These are phyloP conservation scores for Probosciger aterrimus DNA, from an alignment of 2,113 vertebrate species.

Conservation along the genomic window DNA sequence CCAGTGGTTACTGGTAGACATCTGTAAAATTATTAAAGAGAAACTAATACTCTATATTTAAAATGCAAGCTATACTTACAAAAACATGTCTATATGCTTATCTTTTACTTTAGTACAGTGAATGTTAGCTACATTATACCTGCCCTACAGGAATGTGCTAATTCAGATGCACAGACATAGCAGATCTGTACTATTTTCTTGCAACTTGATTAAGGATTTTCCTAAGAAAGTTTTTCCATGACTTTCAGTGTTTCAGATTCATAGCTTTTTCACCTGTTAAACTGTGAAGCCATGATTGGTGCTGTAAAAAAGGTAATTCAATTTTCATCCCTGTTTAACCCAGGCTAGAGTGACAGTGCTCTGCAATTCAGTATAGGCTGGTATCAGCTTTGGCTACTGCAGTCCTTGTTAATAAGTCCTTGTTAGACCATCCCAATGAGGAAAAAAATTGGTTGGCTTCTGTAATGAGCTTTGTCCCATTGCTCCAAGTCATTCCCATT, in stretches of 20 bases:
- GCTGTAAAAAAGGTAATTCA: not conserved
- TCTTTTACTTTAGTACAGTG: not conserved
- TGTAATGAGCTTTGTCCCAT: not conserved
- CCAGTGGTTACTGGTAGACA: not conserved
- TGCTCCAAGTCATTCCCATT: not conserved
- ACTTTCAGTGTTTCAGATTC: not conserved
- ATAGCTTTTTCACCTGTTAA: not conserved
- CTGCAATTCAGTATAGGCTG: not conserved
- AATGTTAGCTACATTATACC: not conserved
- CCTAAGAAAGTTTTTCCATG: not conserved
- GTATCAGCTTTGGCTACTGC: not conserved
- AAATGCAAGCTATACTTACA: not conserved
- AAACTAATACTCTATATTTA: not conserved
- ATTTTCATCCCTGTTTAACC: not conserved
- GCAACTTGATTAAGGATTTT: not conserved
- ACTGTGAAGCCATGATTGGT: not conserved
- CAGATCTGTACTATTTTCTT: not conserved
- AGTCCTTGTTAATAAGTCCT: not conserved
- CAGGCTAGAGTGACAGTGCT: not conserved
- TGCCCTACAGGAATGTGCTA: not conserved
- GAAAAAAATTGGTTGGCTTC: not conserved
- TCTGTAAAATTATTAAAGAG: not conserved
- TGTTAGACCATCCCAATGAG: not conserved
- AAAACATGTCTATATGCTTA: not conserved
- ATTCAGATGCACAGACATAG: not conserved